Evolutionary conservation across 2,797 vertebrate genomes (phyloP).

Genomic region (Psittacula echo): DNA sequence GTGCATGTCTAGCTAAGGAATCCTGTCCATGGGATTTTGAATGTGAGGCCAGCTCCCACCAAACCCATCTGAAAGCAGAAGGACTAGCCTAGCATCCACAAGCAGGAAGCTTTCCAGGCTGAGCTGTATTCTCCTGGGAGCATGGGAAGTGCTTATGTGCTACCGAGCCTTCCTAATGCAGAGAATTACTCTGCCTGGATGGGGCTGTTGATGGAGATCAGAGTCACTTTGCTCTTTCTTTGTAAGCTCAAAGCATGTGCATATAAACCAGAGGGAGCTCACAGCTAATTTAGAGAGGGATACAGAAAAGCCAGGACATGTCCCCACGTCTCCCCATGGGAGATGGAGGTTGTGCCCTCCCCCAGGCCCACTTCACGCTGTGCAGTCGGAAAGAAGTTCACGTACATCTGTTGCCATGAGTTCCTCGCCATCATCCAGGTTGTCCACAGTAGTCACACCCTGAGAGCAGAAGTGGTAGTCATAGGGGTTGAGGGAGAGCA

Average conservation of each 20-base stretch:
- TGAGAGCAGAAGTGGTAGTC: conserved; percentile 97
- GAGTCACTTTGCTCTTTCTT: background rate
- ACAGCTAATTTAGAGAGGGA: background rate
- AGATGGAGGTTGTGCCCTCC: background rate
- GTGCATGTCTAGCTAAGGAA: background rate
- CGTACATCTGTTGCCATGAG: conserved; percentile 92
- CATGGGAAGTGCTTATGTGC: background rate
- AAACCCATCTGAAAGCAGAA: background rate
- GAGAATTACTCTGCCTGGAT: background rate
- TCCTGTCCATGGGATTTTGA: background rate
- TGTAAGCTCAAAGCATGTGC: background rate
- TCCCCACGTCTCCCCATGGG: background rate
- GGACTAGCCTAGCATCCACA: background rate
- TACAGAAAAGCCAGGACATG: background rate
- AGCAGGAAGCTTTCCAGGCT: background rate
- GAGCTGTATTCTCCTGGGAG: background rate
- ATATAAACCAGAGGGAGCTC: background rate
- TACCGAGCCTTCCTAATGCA: background rate
- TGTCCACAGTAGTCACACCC: conserved; percentile 91
- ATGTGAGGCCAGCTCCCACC: background rate
- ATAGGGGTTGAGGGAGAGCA: conserved; percentile 92
- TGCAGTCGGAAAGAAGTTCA: background rate
- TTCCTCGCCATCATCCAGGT: conserved; percentile 88
- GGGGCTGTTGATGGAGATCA: background rate
- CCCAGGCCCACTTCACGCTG: background rate